Percentiles rank a stretch among this genome's conserved stretches.
Evolutionary conservation across 1,140 invertebrate genomes (phyloP).

Genomic region (Plodia interpunctella): DNA sequence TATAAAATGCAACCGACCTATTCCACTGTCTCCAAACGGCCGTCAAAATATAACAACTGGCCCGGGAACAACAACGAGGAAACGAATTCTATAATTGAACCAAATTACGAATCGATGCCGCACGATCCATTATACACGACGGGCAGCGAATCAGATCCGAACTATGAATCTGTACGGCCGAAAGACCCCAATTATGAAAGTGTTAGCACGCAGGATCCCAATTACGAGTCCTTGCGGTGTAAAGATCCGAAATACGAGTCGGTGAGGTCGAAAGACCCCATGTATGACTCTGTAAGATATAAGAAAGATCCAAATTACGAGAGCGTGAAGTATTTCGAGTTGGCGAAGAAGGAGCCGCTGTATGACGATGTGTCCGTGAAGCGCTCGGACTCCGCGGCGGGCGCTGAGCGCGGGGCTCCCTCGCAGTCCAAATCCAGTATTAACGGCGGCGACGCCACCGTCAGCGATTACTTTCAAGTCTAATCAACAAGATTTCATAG

Average conservation of each 20-base stretch:
- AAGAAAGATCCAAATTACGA: slow-evolving; percentile 76
- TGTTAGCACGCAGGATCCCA: slow-evolving; percentile 49
- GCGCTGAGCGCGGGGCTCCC: slow-evolving; percentile 74
- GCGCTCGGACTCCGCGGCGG: slow-evolving; percentile 58
- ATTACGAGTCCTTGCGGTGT: slow-evolving; percentile 62
- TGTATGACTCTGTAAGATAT: slow-evolving; percentile 67
- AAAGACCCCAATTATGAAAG: slow-evolving; percentile 73
- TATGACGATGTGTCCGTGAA: slow-evolving; percentile 75
- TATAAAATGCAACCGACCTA: slow-evolving; percentile 72
- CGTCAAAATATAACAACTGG: slow-evolving; percentile 60
- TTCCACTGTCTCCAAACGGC: slow-evolving; percentile 77
- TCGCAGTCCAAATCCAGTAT: slow-evolving; percentile 63
- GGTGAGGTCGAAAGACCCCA: slow-evolving; percentile 76
- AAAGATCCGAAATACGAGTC: slow-evolving; percentile 85
- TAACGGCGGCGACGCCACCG: slow-evolving; percentile 59
- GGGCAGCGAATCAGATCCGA: slow-evolving; percentile 84
- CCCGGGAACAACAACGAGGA: slow-evolving; percentile 65
- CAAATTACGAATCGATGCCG: slow-evolving; percentile 85
- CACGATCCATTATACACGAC: slow-evolving; percentile 80
- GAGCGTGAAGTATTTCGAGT: slow-evolving; percentile 78
- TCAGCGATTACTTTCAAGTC: slow-evolving; percentile 76
- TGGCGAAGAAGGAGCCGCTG: slow-evolving; percentile 69
- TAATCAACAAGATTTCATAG: slow-evolving; percentile 28
- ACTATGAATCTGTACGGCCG: slow-evolving; percentile 82
- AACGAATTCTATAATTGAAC: slow-evolving; percentile 38